A percentile compares a stretch with the other conserved stretches of the same genome.
phyloP scores from a whole-genome alignment of 2,888 invertebrate genomes.

The Sminthurides aquaticus region DNA sequence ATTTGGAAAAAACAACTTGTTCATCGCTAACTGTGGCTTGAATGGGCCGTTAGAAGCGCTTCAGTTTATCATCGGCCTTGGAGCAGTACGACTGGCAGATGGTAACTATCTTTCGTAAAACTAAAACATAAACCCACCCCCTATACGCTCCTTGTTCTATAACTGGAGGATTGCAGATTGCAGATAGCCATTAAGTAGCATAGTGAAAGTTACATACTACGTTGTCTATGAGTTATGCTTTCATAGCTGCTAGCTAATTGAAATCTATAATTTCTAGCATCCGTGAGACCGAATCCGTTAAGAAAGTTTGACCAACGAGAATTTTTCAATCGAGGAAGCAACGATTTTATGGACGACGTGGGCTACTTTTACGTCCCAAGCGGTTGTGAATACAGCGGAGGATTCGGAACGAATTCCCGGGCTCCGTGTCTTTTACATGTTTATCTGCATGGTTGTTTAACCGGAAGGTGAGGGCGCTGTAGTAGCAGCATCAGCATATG shows the following conservation, averaged over 20 bases:
- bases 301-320: constrained; percentile 23
- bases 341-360: constrained; percentile 19
- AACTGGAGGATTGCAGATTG: too few relatives aligned
- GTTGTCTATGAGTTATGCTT: too few relatives aligned
- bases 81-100: too few relatives aligned
- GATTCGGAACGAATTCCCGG: neutral
- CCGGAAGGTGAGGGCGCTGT: constrained; percentile 20
- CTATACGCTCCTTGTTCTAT: too few relatives aligned
- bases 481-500: too few relatives aligned
- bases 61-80: too few relatives aligned
- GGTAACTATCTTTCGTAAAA: too few relatives aligned
- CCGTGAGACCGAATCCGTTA: neutral
- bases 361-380: constrained; percentile 23
- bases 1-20: constrained; percentile 12
- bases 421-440: constrained; percentile 23
- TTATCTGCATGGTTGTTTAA: constrained; percentile 26
- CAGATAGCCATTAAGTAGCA: too few relatives aligned
- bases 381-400: neutral
- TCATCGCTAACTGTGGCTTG: constrained; percentile 38
- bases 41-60: constrained; percentile 38
- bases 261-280: too few relatives aligned
- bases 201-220: too few relatives aligned
- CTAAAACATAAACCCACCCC: too few relatives aligned
- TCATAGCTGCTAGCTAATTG: too few relatives aligned
- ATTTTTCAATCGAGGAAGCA: constrained; percentile 17